Base-by-base conservation (phyloP, 2,113 vertebrate species). In the Ptilorrhoa leucosticta region DNA sequence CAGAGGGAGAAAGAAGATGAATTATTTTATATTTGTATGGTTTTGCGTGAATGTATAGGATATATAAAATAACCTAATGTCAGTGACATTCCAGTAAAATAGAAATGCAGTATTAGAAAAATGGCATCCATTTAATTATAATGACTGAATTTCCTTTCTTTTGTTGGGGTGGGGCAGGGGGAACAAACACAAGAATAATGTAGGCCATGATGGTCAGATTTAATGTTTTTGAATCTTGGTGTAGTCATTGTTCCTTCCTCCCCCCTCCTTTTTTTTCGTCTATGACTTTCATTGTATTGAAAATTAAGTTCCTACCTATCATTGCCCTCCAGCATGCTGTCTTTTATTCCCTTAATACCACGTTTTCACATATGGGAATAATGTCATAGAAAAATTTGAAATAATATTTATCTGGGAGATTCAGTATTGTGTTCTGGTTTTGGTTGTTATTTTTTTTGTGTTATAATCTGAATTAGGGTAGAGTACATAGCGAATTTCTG, bases 281-380 rank as follows among this genome's bases (percentile, higher is more conserved):
- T 85, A 0, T 81, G 53, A 77, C 60, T 94, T 83, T 31, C 35
- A 77, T 35, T 70, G 68, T 68, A 81, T 69, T 92, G 83, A 86
- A 93, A 94, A 90, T 86, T 44, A 73, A 86, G 69, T 89, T 88
- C 24, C 33, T 86, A 84, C 92, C 65, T 94, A 30, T 72, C 64
- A 44, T 27, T 87, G 64, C 76, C 64, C 40, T 92, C 48, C 57
- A 75, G 14, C 44, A 31, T 71, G 64, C 45, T 91, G 56, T 70
- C 45, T 87, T 77, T 90, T 81, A 66, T 80, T 95, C 64, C 83
- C 16, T 60, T 81, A 73, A 54, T 56, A 42, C 37, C 22, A n/a
- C 45, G 31, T 83, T 93, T 75, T 83, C 44, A 50, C 5, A 3
- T 85, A 40, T 23, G 56, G 65, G 68, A 63, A 80, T 83, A 94